Evolutionary conservation across 2,888 invertebrate genomes (phyloP).

Genomic region (Calameuta filiformis): DNA sequence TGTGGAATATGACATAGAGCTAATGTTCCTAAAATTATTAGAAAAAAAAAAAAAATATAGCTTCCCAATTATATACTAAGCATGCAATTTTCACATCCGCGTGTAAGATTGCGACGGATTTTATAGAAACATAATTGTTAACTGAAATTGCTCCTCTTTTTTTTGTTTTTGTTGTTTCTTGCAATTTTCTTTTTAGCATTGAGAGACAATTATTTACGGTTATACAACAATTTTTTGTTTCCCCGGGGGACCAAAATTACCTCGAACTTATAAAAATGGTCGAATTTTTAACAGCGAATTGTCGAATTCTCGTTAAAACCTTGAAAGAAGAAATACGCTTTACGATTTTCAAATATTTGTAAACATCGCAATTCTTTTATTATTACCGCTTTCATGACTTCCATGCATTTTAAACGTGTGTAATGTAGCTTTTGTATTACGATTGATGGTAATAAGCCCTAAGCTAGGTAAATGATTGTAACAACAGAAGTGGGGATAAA

Average conservation of each 20-base stretch:
- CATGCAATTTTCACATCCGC: not conserved
- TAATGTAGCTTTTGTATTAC: conserved; percentile 5
- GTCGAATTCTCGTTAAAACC: not conserved
- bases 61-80: not conserved
- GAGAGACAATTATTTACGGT: not conserved
- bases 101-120: not conserved
- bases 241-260: not conserved
- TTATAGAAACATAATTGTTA: not conserved
- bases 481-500: conserved; percentile 13
- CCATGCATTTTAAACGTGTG: not conserved
- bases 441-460: not conserved
- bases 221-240: not conserved
- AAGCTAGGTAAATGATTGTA: conserved; percentile 5
- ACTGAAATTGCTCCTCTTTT: not conserved
- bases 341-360: not conserved
- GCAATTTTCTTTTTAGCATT: not conserved
- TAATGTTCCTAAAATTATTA: not conserved
- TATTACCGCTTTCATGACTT: not conserved
- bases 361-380: not conserved
- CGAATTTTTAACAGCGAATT: not conserved
- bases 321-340: not conserved
- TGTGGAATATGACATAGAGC: not conserved
- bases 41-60: not conserved
- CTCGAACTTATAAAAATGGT: not conserved
- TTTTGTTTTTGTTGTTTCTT: not conserved